A percentile compares a stretch with the other conserved stretches of the same genome.
These are phyloP conservation scores for Cepphus grylle DNA, from an alignment of 2,113 vertebrate genomes.

Conservation along the genomic window DNA sequence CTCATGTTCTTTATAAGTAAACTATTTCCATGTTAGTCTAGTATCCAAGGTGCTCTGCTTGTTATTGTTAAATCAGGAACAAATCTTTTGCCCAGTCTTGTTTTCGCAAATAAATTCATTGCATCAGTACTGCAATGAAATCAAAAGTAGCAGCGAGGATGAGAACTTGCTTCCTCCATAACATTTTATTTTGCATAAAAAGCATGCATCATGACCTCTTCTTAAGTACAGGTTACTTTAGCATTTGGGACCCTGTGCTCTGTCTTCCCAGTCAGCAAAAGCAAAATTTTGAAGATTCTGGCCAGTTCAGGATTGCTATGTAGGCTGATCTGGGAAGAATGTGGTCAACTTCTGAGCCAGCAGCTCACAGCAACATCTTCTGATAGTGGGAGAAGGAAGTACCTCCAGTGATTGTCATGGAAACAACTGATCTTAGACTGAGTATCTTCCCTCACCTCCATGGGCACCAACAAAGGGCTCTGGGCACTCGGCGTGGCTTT, in stretches of 20 bases:
- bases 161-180: background rate
- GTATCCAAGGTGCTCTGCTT: background rate
- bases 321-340: background rate
- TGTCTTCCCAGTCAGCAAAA: background rate
- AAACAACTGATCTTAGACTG: background rate
- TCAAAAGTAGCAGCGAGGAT: background rate
- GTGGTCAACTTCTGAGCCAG: background rate
- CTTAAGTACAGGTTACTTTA: background rate
- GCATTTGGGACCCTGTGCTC: background rate
- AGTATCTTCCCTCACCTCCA: background rate
- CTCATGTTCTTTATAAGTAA: background rate
- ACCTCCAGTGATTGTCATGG: background rate
- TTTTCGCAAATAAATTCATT: constrained; percentile 6
- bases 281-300: background rate
- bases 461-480: accelerated
- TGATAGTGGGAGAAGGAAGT: background rate
- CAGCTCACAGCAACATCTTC: background rate
- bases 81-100: background rate
- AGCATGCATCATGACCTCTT: background rate
- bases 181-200: background rate
- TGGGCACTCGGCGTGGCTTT: background rate
- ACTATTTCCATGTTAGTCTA: background rate
- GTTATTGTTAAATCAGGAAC: background rate
- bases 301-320: background rate
- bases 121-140: background rate